Evolutionary conservation across 2,113 vertebrate species (phyloP), one percentile per base, ranked within the genome.

Genomic region (Serinus canaria): DNA sequence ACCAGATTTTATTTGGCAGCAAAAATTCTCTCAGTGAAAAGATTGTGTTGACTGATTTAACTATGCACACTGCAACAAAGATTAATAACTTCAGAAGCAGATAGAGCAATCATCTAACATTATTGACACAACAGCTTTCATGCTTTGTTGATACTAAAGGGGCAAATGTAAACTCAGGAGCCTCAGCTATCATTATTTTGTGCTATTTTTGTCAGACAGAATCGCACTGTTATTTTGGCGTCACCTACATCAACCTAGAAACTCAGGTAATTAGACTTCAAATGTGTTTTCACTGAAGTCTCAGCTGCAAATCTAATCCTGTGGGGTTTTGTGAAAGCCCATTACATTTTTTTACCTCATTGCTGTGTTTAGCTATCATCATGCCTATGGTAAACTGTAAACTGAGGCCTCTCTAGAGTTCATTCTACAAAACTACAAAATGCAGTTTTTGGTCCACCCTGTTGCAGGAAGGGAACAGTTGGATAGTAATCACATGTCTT

Each of bases 11-110:
- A 77, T 82, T 79, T 74, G 52, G 64, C 37, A 89, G 77, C 21
- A 89, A 68, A 84, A 91, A 66, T 78, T 80, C 39, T 87, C 92
- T 75, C 49, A 85, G 49, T 60, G 78, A 90, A 87, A 95, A 85
- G 52, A 64, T 55, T 75, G 30, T 73, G 56, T 79, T 94, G 76
- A 87, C 58, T 92, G 74, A 92, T 85, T 86, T 90, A 91, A 90
- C 79, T 67, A 93, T 47, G 49, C n/a, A 69, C 43, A 78, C 20
- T 90, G n/a, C 60, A 95, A 47, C 37, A 68, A 88, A 78, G 33
- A 77, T 91, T 88, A 91, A 86, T 82, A 95, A 89, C 39, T 92
- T 95, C 73, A 82, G 69, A 90, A 87, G 23, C 49, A 92, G 83
- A 73, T 90, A 91, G 80, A 1, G 1, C 81, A 92, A 94, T 69